phyloP scores from a whole-genome alignment of 2,113 vertebrate genomes.

The Carollia perspicillata region DNA sequence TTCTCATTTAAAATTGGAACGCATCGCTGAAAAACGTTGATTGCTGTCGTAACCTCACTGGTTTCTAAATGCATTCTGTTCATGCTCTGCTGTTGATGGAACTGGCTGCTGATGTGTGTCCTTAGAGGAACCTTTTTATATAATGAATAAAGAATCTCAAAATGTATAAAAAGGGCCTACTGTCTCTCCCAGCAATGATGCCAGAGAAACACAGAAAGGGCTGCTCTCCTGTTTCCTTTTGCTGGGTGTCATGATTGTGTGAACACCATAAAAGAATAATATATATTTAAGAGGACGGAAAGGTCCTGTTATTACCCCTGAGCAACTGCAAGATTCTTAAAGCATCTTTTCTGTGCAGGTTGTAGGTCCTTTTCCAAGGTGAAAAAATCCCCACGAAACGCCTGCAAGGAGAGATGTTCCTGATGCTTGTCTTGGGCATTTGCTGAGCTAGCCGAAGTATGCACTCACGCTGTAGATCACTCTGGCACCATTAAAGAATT shows the following conservation, averaged over 20 bases:
- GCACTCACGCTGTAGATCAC: conserved; percentile 75
- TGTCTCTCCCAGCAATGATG: not conserved
- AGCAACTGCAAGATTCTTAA: conserved; percentile 28
- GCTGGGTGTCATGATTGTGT: not conserved
- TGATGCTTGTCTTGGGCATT: conserved; percentile 66
- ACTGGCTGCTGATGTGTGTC: conserved; percentile 62
- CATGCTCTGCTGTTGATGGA: conserved; percentile 59
- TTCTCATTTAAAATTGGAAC: conserved; percentile 71
- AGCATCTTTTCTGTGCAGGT: conserved; percentile 6
- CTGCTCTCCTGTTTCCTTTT: not conserved
- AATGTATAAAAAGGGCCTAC: conserved; percentile 45
- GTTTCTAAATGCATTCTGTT: conserved; percentile 67
- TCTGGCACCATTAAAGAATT: conserved; percentile 80
- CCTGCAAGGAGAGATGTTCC: conserved; percentile 53
- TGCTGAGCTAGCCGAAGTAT: conserved; percentile 78
- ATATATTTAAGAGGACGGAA: conserved; percentile 50
- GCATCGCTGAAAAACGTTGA: conserved; percentile 60
- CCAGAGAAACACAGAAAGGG: conserved; percentile 38
- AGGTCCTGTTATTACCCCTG: not conserved
- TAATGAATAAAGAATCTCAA: conserved; percentile 54
- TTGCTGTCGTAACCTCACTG: conserved; percentile 66
- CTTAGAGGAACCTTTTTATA: conserved; percentile 60
- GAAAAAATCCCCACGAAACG: conserved; percentile 73
- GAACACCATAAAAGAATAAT: not conserved
- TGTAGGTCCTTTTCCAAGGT: conserved; percentile 75